Evolutionary conservation across 2,797 vertebrate genomes (phyloP).

Genomic region (Enteromius unitaeniatus): DNA sequence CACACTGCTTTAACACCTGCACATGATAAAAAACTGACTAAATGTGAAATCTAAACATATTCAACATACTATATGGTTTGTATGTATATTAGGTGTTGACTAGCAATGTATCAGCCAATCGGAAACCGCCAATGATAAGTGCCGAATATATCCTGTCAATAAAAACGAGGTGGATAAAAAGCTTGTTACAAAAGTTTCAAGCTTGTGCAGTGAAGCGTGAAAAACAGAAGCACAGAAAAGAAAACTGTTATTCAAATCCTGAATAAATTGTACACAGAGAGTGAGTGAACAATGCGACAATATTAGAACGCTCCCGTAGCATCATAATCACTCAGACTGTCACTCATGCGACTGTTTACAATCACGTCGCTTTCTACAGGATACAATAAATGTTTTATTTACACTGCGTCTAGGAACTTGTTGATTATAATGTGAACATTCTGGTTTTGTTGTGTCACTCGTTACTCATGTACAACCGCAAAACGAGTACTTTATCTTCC

Average conservation of each 20-base stretch:
- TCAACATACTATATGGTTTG: not conserved
- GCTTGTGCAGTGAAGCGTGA: not conserved
- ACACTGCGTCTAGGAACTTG: not conserved
- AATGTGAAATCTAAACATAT: slow-evolving; percentile 21
- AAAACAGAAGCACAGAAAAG: slow-evolving; percentile 6
- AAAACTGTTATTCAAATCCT: not conserved
- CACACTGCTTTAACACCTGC: slow-evolving; percentile 46
- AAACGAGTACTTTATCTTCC: not conserved
- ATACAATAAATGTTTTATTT: slow-evolving; percentile 9
- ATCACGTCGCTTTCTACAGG: not conserved
- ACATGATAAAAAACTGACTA: slow-evolving; percentile 30
- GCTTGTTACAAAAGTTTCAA: not conserved
- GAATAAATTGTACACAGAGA: not conserved
- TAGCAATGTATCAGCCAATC: not conserved
- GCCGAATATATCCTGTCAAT: not conserved
- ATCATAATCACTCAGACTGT: not conserved
- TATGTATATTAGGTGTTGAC: not conserved
- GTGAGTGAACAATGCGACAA: not conserved
- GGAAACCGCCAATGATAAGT: not conserved
- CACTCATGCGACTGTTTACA: slow-evolving; percentile 11
- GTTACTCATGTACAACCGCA: not conserved
- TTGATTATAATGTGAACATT: not conserved
- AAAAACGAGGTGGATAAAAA: not conserved
- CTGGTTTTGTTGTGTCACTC: not conserved
- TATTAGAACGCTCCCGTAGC: not conserved